Conservation (phyloP, 1,140 invertebrate genomes). For the Monomorium pharaonis region DNA sequence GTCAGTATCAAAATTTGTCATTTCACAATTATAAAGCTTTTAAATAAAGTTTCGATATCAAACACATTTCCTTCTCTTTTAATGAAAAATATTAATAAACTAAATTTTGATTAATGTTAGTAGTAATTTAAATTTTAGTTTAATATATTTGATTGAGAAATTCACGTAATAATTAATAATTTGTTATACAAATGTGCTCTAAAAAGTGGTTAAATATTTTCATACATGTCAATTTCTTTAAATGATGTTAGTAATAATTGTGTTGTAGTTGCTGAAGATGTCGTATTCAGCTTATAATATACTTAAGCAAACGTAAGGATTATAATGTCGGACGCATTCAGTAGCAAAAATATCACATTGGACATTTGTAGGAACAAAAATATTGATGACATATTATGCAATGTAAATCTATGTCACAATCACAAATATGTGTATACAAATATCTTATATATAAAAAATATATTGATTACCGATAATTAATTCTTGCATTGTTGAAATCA, state of each 20-base stretch:
- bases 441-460: background rate
- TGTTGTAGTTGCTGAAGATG: constrained; percentile 61
- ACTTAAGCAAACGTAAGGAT: constrained; percentile 37
- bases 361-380: background rate
- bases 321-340: background rate
- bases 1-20: constrained; percentile 46
- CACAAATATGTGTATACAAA: background rate
- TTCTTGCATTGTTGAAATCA: background rate
- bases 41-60: background rate
- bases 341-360: background rate
- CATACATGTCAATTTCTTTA: background rate
- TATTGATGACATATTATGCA: background rate
- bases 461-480: background rate
- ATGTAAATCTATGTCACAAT: constrained; percentile 2
- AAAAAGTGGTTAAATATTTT: background rate
- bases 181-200: background rate
- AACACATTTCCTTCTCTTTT: background rate
- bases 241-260: background rate
- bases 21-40: background rate
- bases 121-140: background rate
- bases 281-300: constrained; percentile 65
- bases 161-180: background rate
- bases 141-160: background rate
- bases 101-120: background rate
- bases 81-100: background rate